A percentile compares a stretch with the other conserved stretches of the same genome.
Evolutionary conservation across 2,888 invertebrate species (phyloP).

Genomic region (Acanthosepion esculentum): DNA sequence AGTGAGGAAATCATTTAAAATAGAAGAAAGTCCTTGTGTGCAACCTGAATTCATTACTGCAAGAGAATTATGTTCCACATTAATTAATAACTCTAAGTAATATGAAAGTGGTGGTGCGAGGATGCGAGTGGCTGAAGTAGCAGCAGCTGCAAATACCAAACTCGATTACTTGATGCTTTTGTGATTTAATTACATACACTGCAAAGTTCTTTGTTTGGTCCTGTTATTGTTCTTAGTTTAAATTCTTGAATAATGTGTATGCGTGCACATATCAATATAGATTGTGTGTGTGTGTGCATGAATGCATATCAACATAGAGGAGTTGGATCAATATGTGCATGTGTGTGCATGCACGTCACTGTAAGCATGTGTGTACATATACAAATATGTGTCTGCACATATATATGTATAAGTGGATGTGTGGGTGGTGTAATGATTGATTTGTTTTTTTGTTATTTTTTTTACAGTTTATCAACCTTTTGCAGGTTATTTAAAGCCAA

Average conservation of each 20-base stretch:
- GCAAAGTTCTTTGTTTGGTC: not conserved
- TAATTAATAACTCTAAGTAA: not conserved
- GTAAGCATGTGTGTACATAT: no score
- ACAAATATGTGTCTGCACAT: not conserved
- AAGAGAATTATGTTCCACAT: not conserved
- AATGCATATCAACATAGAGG: no score
- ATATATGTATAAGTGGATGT: not conserved
- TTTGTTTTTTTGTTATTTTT: no score
- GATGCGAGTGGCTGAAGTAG: not conserved
- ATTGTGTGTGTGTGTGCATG: no score
- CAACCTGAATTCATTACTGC: not conserved
- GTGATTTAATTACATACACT: conserved; percentile 15
- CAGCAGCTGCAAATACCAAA: not conserved
- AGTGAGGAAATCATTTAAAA: not conserved
- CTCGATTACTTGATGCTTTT: not conserved
- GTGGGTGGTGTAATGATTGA: no score
- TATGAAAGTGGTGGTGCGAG: not conserved
- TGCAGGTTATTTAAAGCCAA: no score
- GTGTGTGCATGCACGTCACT: not conserved
- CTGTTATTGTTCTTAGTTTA: not conserved
- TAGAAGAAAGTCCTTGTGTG: not conserved
- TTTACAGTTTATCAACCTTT: no score
- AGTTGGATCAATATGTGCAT: not conserved
- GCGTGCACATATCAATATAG: no score
- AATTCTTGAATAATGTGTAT: not conserved